Evolutionary conservation across 2,113 vertebrate genomes (phyloP).

Genomic region (Geococcyx californianus): DNA sequence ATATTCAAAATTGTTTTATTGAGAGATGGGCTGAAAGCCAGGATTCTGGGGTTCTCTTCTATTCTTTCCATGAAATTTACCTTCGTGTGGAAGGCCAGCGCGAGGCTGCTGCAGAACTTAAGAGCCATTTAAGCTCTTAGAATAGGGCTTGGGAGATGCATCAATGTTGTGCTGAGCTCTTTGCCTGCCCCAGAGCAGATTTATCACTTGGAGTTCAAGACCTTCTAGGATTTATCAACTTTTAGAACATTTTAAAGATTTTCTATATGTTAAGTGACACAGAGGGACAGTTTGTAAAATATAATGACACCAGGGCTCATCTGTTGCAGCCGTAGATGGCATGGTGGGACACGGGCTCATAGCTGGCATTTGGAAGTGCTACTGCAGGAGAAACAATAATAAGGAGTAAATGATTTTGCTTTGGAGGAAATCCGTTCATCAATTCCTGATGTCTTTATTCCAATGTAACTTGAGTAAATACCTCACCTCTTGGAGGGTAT

Average conservation of each 20-base stretch:
- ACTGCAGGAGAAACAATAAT: not conserved
- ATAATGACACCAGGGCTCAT: not conserved
- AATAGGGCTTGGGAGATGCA: not conserved
- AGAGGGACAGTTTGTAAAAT: slow-evolving; percentile 7
- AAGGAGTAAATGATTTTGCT: not conserved
- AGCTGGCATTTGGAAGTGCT: not conserved
- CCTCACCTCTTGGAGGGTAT: not conserved
- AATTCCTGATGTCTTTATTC: not conserved
- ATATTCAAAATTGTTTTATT: slow-evolving; percentile 61
- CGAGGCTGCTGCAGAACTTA: slow-evolving; percentile 25
- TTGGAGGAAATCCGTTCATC: not conserved
- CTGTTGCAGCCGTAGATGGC: not conserved
- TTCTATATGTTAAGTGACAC: slow-evolving; percentile 18
- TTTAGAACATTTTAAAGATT: slow-evolving; percentile 42
- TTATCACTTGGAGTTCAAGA: slow-evolving; percentile 11
- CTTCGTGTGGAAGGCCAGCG: slow-evolving; percentile 6
- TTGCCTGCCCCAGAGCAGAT: slow-evolving; percentile 31
- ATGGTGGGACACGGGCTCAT: not conserved
- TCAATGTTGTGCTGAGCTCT: slow-evolving; percentile 10
- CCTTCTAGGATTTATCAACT: slow-evolving; percentile 39
- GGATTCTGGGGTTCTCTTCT: slow-evolving; percentile 44
- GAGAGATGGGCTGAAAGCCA: slow-evolving; percentile 52
- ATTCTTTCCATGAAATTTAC: slow-evolving; percentile 57
- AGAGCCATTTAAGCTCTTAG: slow-evolving; percentile 23
- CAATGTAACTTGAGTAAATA: not conserved